Conservation (phyloP, 2,113 vertebrate species). For the Mesoclemmys tuberculata region DNA sequence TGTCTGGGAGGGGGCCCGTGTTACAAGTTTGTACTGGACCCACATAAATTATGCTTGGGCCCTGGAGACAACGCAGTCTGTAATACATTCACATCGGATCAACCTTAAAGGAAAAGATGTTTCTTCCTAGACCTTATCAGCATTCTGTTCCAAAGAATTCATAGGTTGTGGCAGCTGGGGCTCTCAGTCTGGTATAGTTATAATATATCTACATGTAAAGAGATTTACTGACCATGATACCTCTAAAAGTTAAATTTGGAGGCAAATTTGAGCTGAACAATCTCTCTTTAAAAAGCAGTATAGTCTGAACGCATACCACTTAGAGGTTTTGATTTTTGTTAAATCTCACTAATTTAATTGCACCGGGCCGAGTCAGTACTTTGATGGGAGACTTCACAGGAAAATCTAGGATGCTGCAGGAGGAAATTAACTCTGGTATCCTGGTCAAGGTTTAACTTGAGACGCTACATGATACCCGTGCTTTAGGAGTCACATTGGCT, state of each 20-base stretch:
- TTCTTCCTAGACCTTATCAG: not conserved
- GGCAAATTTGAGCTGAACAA: conserved; percentile 1
- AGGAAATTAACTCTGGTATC: not conserved
- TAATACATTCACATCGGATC: not conserved
- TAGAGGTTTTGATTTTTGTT: not conserved
- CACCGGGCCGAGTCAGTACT: not conserved
- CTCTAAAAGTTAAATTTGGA: not conserved
- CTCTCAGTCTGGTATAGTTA: not conserved
- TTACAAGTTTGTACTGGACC: no score
- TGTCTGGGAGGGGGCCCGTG: no score
- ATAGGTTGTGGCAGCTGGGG: no score
- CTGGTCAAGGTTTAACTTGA: not conserved
- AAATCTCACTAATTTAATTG: not conserved
- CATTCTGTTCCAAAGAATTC: not conserved
- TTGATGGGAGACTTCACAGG: not conserved
- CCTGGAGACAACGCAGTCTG: no score
- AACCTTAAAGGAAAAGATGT: not conserved
- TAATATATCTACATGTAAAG: not conserved
- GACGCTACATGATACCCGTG: not conserved
- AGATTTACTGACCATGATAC: not conserved
- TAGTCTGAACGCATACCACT: not conserved
- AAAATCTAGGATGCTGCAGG: not conserved
- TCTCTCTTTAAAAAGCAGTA: not conserved
- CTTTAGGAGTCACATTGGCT: no score
- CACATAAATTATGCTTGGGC: no score